Evolutionary conservation across 2,113 vertebrate species (phyloP).

Genomic region (Datnioides undecimradiatus): DNA sequence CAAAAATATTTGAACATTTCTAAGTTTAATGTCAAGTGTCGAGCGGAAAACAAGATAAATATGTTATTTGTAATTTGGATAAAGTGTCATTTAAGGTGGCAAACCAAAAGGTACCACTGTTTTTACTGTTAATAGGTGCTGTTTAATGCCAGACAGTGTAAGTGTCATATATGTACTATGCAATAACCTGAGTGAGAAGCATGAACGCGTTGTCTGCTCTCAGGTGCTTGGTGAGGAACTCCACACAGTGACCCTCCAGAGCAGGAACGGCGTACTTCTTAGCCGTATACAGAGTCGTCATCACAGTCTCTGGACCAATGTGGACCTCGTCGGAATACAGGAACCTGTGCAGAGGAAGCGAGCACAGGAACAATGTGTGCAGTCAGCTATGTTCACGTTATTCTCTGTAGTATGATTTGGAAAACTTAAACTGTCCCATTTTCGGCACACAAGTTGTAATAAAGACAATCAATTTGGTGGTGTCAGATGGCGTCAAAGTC

Average conservation of each 20-base stretch:
- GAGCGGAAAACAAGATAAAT: neutral
- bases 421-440: neutral
- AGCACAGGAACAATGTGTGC: neutral
- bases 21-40: too few species aligned
- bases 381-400: neutral
- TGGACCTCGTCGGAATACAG: conserved; percentile 97
- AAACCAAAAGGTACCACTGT: neutral
- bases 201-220: conserved; percentile 95
- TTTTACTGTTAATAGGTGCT: neutral
- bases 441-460: too few species aligned
- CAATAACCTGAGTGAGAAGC: conserved; percentile 93
- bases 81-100: neutral
- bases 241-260: conserved; percentile 92
- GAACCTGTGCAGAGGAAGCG: conserved; percentile 83
- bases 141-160: neutral
- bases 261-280: conserved; percentile 96
- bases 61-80: neutral
- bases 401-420: neutral
- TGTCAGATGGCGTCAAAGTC: too few species aligned
- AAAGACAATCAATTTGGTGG: too few species aligned
- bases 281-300: conserved; percentile 95
- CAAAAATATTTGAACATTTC: too few species aligned
- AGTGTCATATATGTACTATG: neutral
- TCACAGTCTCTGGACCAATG: conserved; percentile 95
- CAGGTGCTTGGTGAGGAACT: conserved; percentile 94